A percentile compares a stretch with the other conserved stretches of the same genome.
Evolutionary conservation across 2,888 invertebrate species (phyloP).

Genomic region (Frankliniella intonsa): DNA sequence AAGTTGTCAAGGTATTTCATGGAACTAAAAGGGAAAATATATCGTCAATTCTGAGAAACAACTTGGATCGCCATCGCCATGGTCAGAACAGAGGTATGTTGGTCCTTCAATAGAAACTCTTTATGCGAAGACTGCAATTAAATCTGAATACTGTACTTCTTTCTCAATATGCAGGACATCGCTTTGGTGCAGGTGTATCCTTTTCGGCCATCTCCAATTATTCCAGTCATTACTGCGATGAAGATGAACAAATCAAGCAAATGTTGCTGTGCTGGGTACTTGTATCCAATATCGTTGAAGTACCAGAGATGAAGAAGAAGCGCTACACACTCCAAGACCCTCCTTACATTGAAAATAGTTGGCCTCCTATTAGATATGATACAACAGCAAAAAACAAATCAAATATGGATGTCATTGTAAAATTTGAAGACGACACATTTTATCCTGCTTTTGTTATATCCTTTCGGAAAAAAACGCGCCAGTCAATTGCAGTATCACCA

Average conservation of each 20-base stretch:
- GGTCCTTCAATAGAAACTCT: too few species aligned
- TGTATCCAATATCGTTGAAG: neutral
- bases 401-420: neutral
- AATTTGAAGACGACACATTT: neutral
- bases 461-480: neutral
- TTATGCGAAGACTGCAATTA: too few species aligned
- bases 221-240: neutral
- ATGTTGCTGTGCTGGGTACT: neutral
- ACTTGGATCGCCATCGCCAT: neutral
- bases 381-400: neutral
- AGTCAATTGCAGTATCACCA: too few species aligned
- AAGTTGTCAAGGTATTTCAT: neutral
- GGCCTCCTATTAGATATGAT: neutral
- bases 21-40: neutral
- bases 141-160: neutral
- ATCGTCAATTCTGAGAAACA: neutral
- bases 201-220: neutral
- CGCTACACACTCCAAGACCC: neutral
- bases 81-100: neutral
- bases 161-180: neutral
- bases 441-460: neutral
- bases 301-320: neutral
- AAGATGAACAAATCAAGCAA: neutral
- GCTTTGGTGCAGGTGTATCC: neutral
- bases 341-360: neutral